A percentile compares a stretch with the other conserved stretches of the same genome.
Evolutionary conservation across 2,113 vertebrate genomes (phyloP).

Genomic region (Pampusana beccarii): DNA sequence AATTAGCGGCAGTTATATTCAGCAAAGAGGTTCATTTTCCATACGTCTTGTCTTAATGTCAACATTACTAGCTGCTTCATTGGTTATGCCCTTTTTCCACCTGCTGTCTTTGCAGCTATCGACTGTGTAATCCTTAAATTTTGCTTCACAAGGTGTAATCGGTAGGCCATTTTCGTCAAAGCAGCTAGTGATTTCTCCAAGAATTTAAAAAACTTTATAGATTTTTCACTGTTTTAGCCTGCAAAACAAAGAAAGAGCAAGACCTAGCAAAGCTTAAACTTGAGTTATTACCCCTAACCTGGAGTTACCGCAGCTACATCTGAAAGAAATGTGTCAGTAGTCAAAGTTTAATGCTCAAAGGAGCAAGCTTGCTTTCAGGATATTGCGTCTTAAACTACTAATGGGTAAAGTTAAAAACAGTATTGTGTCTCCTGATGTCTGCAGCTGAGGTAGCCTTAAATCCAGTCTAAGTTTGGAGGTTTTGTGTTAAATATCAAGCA

Average conservation of each 20-base stretch:
- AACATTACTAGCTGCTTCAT: background rate
- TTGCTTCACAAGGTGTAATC: background rate
- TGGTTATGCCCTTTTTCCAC: background rate
- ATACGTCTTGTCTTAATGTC: background rate
- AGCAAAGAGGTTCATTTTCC: background rate
- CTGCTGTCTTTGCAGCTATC: background rate
- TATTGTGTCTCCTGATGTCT: background rate
- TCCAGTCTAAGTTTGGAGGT: background rate
- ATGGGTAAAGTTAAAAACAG: background rate
- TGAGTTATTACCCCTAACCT: background rate
- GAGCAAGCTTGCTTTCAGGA: background rate
- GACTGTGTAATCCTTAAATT: background rate
- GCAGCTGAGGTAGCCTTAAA: background rate
- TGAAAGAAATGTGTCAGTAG: background rate
- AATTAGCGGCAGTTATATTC: background rate
- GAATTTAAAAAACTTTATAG: background rate
- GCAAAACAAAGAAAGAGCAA: background rate
- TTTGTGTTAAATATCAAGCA: background rate
- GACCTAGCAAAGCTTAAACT: background rate
- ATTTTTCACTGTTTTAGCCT: background rate
- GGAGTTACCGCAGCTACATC: background rate
- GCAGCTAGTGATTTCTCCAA: background rate
- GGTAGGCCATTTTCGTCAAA: background rate
- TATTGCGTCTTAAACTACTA: background rate
- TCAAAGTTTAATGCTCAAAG: conserved; percentile 5